These are phyloP conservation scores for Sinotaia quadrata DNA, from an alignment of 2,888 invertebrate genomes.

Conservation along the genomic window DNA sequence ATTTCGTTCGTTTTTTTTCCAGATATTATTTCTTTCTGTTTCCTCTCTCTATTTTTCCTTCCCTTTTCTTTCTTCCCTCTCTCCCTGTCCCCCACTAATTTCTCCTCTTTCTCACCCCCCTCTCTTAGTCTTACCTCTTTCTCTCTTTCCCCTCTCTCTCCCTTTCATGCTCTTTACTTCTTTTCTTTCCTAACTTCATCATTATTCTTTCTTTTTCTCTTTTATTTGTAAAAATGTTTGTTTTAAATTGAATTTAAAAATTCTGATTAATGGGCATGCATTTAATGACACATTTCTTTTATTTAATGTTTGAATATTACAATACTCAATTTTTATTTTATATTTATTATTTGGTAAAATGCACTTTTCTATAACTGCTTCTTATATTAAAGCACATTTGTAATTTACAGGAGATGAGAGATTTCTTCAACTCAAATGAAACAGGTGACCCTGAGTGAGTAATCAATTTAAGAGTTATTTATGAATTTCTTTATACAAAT, in stretches of 20 bases:
- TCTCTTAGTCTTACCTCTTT: too few relatives aligned
- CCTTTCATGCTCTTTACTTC: neutral
- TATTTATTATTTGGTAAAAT: too few relatives aligned
- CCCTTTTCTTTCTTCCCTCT: neutral
- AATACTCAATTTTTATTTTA: too few relatives aligned
- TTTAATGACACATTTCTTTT: neutral
- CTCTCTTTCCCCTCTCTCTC: neutral
- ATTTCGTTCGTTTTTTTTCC: neutral
- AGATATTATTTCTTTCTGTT: neutral
- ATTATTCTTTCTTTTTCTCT: neutral
- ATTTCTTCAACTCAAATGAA: constrained; percentile 75
- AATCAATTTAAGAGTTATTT: neutral
- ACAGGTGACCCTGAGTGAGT: constrained; percentile 57
- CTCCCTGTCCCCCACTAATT: neutral
- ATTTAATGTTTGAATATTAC: too few relatives aligned
- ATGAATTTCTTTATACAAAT: neutral
- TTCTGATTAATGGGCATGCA: too few relatives aligned
- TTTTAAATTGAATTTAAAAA: too few relatives aligned
- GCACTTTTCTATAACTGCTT: too few relatives aligned
- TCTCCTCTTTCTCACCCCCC: neutral
- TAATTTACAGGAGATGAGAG: constrained; percentile 65
- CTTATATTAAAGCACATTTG: too few relatives aligned
- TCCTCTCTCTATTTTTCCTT: neutral
- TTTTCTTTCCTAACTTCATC: neutral
- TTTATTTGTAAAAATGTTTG: neutral